Percentiles rank a stretch among this genome's conserved stretches.
Evolutionary conservation across 1,140 invertebrate genomes (phyloP).

Genomic region (Drosophila tsacasi): DNA sequence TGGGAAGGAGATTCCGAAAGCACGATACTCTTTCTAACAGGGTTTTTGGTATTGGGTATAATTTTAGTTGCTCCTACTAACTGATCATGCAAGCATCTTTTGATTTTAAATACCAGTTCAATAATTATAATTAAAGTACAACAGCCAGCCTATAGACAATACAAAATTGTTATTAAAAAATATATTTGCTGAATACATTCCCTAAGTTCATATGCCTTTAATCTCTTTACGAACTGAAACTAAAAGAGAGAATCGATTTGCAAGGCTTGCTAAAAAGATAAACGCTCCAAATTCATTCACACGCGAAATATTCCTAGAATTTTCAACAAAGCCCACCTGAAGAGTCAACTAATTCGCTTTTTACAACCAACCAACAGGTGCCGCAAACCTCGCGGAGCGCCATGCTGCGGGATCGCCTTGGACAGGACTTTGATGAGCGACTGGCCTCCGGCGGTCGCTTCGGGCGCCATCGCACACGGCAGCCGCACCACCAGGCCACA

Average conservation of each 20-base stretch:
- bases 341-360: neutral
- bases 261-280: neutral
- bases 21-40: too few species aligned
- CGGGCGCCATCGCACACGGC: constrained; percentile 89
- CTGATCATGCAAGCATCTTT: neutral
- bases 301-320: neutral
- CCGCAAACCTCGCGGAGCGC: constrained; percentile 83
- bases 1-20: neutral
- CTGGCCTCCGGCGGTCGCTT: constrained; percentile 86
- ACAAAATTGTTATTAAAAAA: too few species aligned
- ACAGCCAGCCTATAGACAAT: too few species aligned
- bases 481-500: constrained; percentile 87
- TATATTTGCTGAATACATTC: neutral
- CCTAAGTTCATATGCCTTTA: neutral
- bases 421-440: constrained; percentile 94
- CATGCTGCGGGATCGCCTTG: constrained; percentile 89
- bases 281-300: neutral
- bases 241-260: neutral
- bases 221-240: neutral
- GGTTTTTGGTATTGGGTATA: neutral
- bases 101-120: neutral
- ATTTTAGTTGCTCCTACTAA: neutral
- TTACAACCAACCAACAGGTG: constrained; percentile 46
- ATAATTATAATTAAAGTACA: neutral
- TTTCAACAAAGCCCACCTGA: neutral